Evolutionary conservation across 1,140 invertebrate species (phyloP).

Genomic region (Drosophila kepulauana): DNA sequence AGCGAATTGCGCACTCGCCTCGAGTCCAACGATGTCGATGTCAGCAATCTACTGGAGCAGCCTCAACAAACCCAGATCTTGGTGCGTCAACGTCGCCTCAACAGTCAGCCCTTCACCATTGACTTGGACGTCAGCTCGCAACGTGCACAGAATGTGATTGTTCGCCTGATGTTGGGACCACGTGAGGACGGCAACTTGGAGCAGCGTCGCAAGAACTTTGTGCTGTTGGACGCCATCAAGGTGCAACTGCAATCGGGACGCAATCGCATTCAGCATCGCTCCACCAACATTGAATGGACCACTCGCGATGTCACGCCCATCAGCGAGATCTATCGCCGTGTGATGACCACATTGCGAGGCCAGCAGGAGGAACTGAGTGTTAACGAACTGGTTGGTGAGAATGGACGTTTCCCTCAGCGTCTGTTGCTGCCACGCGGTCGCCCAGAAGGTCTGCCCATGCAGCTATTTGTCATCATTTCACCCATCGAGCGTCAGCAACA

Average conservation of each 20-base stretch:
- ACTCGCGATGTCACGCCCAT: slow-evolving; percentile 88
- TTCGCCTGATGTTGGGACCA: slow-evolving; percentile 87
- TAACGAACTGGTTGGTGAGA: slow-evolving; percentile 85
- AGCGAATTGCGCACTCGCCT: slow-evolving; percentile 80
- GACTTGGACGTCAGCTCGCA: slow-evolving; percentile 86
- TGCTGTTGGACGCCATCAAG: slow-evolving; percentile 89
- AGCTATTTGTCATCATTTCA: slow-evolving; percentile 86
- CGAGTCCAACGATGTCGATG: slow-evolving; percentile 64
- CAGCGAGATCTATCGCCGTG: slow-evolving; percentile 86
- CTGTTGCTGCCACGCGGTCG: slow-evolving; percentile 87
- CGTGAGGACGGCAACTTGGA: slow-evolving; percentile 86
- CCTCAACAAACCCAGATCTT: slow-evolving; percentile 40
- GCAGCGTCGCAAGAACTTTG: slow-evolving; percentile 87
- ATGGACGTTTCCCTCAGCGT: slow-evolving; percentile 87
- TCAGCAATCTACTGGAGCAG: slow-evolving; percentile 83
- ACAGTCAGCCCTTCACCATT: slow-evolving; percentile 88
- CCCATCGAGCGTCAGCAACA: slow-evolving; percentile 46
- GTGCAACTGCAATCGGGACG: slow-evolving; percentile 88
- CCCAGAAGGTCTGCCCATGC: slow-evolving; percentile 87
- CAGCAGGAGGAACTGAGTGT: slow-evolving; percentile 71
- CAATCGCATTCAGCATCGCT: slow-evolving; percentile 89
- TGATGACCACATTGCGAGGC: slow-evolving; percentile 85
- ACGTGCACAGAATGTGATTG: slow-evolving; percentile 84
- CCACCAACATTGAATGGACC: slow-evolving; percentile 87
- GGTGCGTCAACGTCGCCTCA: slow-evolving; percentile 86